Evolutionary conservation across 2,888 invertebrate genomes (phyloP).

Genomic region (Chydorus sphaericus): DNA sequence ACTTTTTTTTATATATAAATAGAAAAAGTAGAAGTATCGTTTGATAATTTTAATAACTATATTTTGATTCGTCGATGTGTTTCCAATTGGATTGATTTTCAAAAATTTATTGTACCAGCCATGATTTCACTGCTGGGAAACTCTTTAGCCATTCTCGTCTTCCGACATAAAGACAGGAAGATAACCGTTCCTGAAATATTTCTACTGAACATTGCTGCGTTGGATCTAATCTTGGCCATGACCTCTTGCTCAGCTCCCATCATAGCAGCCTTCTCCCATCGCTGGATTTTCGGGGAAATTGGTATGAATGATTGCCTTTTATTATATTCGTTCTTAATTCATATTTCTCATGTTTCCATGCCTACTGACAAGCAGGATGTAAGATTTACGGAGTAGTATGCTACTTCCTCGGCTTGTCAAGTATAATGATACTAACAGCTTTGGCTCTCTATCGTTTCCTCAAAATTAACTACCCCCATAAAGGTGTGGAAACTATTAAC

Average conservation of each 20-base stretch:
- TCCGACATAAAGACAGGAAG: too few relatives aligned
- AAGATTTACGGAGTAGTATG: constrained; percentile 19
- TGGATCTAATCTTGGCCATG: constrained; percentile 19
- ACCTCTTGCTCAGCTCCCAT: constrained; percentile 20
- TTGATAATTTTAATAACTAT: too few relatives aligned
- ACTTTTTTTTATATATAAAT: too few relatives aligned
- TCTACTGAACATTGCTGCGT: constrained; percentile 20
- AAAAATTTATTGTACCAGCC: too few relatives aligned
- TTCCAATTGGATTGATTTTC: too few relatives aligned
- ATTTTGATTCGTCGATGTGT: too few relatives aligned
- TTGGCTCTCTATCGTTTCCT: constrained; percentile 20
- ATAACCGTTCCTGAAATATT: constrained; percentile 20
- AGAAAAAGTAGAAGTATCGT: too few relatives aligned
- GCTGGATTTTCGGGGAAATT: constrained; percentile 19
- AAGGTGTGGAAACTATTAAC: constrained; percentile 17
- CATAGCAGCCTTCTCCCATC: constrained; percentile 19
- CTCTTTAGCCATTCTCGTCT: background rate
- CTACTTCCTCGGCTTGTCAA: constrained; percentile 20
- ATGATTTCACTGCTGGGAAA: background rate
- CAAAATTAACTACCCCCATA: constrained; percentile 19
- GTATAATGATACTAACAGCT: constrained; percentile 18
- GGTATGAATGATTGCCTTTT: constrained; percentile 19
- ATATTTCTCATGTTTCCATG: too few relatives aligned
- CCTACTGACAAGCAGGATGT: too few relatives aligned
- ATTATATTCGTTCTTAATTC: too few relatives aligned